Evolutionary conservation across 2,113 vertebrate genomes (phyloP).

Genomic region (Lepidothrix coronata): DNA sequence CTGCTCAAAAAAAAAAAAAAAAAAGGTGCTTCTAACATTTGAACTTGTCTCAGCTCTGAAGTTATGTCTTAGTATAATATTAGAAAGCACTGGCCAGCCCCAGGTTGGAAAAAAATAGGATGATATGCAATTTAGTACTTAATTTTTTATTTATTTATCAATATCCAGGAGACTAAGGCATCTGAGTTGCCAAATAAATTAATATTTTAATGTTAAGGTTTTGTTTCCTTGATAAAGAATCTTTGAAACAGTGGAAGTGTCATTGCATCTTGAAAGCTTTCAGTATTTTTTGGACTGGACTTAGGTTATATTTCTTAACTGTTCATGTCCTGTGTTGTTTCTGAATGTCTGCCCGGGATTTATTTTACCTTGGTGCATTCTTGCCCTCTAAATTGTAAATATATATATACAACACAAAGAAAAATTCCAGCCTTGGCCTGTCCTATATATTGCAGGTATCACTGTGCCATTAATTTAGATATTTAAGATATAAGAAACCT

Average conservation of each 20-base stretch:
- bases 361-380: neutral
- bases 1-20: neutral
- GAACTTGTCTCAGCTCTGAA: neutral
- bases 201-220: neutral
- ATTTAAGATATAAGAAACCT: neutral
- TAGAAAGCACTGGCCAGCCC: neutral
- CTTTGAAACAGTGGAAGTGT: neutral
- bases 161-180: neutral
- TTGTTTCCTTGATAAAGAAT: neutral
- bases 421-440: neutral
- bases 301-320: neutral
- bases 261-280: neutral
- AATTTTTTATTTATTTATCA: neutral
- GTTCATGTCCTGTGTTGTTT: neutral
- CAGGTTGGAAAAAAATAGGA: neutral
- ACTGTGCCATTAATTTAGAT: neutral
- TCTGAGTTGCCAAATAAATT: neutral
- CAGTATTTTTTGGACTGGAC: neutral
- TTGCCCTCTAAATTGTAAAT: neutral
- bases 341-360: neutral
- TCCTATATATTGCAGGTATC: neutral
- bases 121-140: neutral
- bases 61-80: neutral
- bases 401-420: neutral
- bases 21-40: neutral